A percentile compares a stretch with the other conserved stretches of the same genome.
phyloP scores from a whole-genome alignment of 2,113 vertebrate genomes.

The Antechinus stuartii region DNA sequence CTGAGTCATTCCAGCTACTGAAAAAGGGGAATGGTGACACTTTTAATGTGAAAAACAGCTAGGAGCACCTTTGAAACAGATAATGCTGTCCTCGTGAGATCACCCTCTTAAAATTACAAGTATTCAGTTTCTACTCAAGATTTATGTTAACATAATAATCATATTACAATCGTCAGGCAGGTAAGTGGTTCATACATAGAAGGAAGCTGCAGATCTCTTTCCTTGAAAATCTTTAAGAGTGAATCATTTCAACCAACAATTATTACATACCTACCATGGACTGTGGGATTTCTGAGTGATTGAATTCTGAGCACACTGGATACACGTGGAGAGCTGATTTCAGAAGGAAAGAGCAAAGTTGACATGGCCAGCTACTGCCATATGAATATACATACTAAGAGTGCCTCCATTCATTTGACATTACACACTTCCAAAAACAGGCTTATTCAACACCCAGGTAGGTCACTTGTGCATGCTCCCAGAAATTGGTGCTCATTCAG shows the following conservation, averaged over 20 bases:
- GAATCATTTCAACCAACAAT: neutral
- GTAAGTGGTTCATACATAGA: conserved; percentile 6
- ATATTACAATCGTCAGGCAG: conserved; percentile 3
- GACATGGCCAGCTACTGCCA: neutral
- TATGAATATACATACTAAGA: neutral
- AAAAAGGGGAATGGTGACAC: neutral
- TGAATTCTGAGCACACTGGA: neutral
- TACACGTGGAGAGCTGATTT: neutral
- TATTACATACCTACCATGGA: neutral
- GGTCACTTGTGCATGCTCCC: neutral
- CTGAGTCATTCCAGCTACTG: neutral
- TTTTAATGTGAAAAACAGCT: conserved; percentile 34
- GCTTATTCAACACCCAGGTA: neutral
- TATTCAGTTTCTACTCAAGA: conserved; percentile 31
- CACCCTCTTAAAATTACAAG: conserved; percentile 19
- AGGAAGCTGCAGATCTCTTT: neutral
- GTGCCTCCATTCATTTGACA: neutral
- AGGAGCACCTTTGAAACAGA: neutral
- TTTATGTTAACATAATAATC: neutral
- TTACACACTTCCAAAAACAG: neutral
- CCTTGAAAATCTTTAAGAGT: neutral
- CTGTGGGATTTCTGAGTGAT: neutral
- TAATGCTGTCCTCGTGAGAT: conserved; percentile 10
- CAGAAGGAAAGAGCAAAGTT: neutral
- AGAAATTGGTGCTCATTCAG: neutral